Evolutionary conservation across 2,888 invertebrate genomes (phyloP), one percentile per base, ranked within the genome.

Genomic region (Gari tellinella): DNA sequence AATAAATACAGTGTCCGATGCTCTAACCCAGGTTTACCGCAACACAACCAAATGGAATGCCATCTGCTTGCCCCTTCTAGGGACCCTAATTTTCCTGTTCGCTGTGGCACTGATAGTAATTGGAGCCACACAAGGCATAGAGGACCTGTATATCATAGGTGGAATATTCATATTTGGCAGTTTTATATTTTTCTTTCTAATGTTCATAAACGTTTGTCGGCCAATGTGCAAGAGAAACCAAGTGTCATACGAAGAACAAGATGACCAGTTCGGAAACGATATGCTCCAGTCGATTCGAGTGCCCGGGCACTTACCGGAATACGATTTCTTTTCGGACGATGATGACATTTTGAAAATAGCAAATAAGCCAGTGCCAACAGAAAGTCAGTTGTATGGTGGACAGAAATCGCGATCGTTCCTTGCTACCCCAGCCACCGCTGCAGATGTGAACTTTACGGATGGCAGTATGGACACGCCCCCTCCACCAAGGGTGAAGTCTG

Each of bases 401-500:
- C 19, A 43, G 2, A 65, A 61, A 51, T 53, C 65, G 58, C 48
- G 72, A n/a, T 57, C 51, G 2, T 67, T 67, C 17, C 31, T 72
- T 19, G 72, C 63, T 2, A 72, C 66, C 7, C 72, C 72, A n/a
- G 72, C 72, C 17, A 72, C 72, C 2, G 43, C 63, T 0, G 31
- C 38, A 19, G 72, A 63, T 43, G 72, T 72, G 14, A 45, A 31
- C 37, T 67, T 72, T 38, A 37, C 40, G 19, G 45, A 46, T 40
- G 62, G 51, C 1, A 8, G 8, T 2, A 49, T 49, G 23, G 49
- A 41, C 38, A 49, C 61, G 19, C 61, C 61, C 3, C 61, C 61
- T 1, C 61, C 61, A 2, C 19, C 49, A 19, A 17, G 31, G 31
- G 31, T 31, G 31, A 31, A 31, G 31, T 31, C 31, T 4, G 5